These are phyloP conservation scores for Syrista parreyssii DNA, from an alignment of 2,888 invertebrate species.

Conservation along the genomic window DNA sequence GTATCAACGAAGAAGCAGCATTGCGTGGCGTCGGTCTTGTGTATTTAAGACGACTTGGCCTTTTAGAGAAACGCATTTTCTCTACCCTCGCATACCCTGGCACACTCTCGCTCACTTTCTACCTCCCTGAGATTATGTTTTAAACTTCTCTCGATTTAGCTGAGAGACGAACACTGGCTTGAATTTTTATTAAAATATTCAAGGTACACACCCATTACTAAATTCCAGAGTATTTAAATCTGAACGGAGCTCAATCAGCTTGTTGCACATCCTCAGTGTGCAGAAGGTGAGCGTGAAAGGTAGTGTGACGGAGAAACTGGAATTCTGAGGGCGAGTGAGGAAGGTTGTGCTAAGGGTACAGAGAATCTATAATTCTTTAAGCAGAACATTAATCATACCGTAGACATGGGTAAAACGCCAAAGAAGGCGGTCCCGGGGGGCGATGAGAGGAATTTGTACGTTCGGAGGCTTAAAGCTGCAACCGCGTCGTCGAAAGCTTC, in stretches of 20 bases:
- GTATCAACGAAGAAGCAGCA: neutral
- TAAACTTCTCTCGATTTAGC: neutral
- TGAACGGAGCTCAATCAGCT: neutral
- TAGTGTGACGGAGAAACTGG: conserved; percentile 9
- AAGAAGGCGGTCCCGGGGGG: conserved; percentile 59
- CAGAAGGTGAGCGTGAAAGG: conserved; percentile 23
- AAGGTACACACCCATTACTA: conserved; percentile 26
- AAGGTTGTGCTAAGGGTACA: conserved; percentile 4
- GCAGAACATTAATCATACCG: neutral
- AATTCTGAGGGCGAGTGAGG: neutral
- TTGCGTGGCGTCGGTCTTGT: neutral
- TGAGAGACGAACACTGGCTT: neutral
- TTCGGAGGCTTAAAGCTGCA: conserved; percentile 54
- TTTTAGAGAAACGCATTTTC: neutral
- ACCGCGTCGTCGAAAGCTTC: conserved; percentile 48
- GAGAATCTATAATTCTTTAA: neutral
- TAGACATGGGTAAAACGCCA: conserved; percentile 57
- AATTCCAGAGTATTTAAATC: neutral
- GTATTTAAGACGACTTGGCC: neutral
- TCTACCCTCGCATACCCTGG: neutral
- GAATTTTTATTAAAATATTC: neutral
- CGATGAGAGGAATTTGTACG: conserved; percentile 60
- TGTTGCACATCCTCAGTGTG: neutral
- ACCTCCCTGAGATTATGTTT: neutral
- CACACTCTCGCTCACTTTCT: neutral